Percentiles rank a stretch among this genome's conserved stretches.
Evolutionary conservation across 2,888 invertebrate genomes (phyloP).

Genomic region (Julus scandinavius): DNA sequence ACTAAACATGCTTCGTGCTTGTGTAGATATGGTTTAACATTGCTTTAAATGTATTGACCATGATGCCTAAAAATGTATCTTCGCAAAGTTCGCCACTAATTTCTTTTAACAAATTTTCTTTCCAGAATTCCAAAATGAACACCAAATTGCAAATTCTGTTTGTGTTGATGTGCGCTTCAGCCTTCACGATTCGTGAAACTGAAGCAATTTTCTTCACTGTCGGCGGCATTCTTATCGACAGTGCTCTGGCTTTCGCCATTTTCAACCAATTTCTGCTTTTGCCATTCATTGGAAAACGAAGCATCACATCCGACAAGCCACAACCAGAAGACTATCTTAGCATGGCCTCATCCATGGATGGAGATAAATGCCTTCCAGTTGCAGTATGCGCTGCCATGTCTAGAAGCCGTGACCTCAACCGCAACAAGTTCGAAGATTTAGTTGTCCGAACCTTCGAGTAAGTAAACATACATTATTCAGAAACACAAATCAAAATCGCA

Average conservation of each 20-base stretch:
- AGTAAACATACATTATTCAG: neutral
- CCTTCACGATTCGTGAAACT: neutral
- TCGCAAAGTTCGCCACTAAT: too few relatives aligned
- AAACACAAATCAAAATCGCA: neutral
- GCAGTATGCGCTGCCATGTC: conserved; percentile 54
- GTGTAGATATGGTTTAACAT: too few relatives aligned
- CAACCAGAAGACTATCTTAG: conserved; percentile 41
- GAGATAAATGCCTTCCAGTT: conserved; percentile 52
- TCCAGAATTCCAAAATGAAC: neutral
- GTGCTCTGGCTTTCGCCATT: conserved; percentile 44
- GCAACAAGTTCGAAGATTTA: conserved; percentile 53
- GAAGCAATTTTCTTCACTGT: conserved; percentile 51
- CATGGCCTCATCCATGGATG: conserved; percentile 49
- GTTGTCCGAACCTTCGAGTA: conserved; percentile 53
- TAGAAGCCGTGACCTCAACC: conserved; percentile 33
- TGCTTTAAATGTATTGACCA: too few relatives aligned
- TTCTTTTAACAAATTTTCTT: neutral
- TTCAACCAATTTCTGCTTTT: conserved; percentile 45
- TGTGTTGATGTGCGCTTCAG: neutral
- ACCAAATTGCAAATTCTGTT: conserved; percentile 39
- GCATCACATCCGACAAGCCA: neutral
- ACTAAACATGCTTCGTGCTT: too few relatives aligned
- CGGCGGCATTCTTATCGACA: conserved; percentile 47
- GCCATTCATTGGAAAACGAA: conserved; percentile 47
- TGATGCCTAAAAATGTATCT: too few relatives aligned